Percentiles rank a stretch among this genome's conserved stretches.
Evolutionary conservation across 2,797 vertebrate genomes (phyloP).

Genomic region (Schizopygopsis malacanthus): DNA sequence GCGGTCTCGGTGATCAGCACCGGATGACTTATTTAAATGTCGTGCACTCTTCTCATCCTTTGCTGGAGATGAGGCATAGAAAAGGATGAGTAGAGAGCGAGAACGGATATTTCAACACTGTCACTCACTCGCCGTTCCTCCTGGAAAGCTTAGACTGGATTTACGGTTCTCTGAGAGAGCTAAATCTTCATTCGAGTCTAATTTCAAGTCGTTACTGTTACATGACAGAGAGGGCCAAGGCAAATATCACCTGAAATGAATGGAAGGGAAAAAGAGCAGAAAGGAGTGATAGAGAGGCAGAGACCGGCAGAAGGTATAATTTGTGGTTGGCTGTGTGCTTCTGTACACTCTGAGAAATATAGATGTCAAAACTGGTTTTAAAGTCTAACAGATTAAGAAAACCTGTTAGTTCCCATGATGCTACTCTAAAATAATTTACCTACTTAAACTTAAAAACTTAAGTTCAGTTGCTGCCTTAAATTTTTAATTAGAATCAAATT

Average conservation of each 20-base stretch:
- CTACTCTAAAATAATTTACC: neutral
- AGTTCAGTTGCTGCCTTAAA: neutral
- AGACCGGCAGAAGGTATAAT: conserved; percentile 6
- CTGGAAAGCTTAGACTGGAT: conserved; percentile 36
- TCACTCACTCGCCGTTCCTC: conserved; percentile 34
- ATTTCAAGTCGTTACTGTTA: conserved; percentile 51
- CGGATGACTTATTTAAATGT: conserved; percentile 54
- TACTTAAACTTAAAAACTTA: neutral
- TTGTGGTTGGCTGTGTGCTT: neutral
- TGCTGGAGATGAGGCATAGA: conserved; percentile 29
- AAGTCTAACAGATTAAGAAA: neutral
- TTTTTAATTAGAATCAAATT: neutral
- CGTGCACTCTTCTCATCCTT: conserved; percentile 38
- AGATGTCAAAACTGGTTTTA: neutral
- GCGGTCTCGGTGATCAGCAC: conserved; percentile 26
- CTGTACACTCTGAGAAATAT: neutral
- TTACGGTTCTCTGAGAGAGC: conserved; percentile 35
- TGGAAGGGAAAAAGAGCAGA: neutral
- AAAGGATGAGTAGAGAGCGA: neutral
- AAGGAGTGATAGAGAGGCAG: neutral
- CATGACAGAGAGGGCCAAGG: conserved; percentile 44
- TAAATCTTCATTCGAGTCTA: conserved; percentile 40
- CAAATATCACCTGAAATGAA: conserved; percentile 40
- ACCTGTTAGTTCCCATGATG: neutral
- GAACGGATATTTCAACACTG: conserved; percentile 13